Base-by-base conservation (phyloP, 1,140 invertebrate genomes). In the Vollenhovia emeryi region DNA sequence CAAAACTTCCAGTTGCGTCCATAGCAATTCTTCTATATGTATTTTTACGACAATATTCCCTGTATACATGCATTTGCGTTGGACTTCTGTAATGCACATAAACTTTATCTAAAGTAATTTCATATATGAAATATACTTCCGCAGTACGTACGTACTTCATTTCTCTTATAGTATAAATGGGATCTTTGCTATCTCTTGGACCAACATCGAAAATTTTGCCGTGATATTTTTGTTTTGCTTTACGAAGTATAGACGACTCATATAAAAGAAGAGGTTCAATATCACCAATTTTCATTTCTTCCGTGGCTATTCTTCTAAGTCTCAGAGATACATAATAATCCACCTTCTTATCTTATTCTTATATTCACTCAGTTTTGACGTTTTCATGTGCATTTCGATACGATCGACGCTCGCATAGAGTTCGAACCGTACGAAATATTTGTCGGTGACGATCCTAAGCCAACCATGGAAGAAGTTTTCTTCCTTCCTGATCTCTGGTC, bases 1-100 rank as follows among this genome's bases (percentile, higher is more conserved):
- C n/a, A 21, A 66, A 40, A 40, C n/a, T 66, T 66, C 62, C 62
- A 24, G 62, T 66, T 66, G 62, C 62, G 8, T 66, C 62, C 36
- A 66, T 66, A 66, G 62, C 30, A 40, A 43, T 66, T 66, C 33
- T 66, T 43, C 36, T 36, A 43, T 24, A 66, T 24, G 33, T 11
- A 13, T 15, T 66, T 24, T 66, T 66, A 2, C 62, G 36, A 24
- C n/a, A 66, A 66, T 66, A 66, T 66, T 66, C 62, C 24, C 24
- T 43, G 5, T 66, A 64, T 40, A 66, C 11, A 66, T 66, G 62
- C 62, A 66, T 66, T 43, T 66, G 33, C 62, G n/a, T 66, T 40
- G 18, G 62, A 66, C 33, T 66, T 66, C 33, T 66, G 21, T 66
- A 66, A 66, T 66, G 33, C 4, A 66, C 62, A 43, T 11, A 21